phyloP scores from a whole-genome alignment of 2,888 invertebrate genomes.

The Dermolepida albohirtum region DNA sequence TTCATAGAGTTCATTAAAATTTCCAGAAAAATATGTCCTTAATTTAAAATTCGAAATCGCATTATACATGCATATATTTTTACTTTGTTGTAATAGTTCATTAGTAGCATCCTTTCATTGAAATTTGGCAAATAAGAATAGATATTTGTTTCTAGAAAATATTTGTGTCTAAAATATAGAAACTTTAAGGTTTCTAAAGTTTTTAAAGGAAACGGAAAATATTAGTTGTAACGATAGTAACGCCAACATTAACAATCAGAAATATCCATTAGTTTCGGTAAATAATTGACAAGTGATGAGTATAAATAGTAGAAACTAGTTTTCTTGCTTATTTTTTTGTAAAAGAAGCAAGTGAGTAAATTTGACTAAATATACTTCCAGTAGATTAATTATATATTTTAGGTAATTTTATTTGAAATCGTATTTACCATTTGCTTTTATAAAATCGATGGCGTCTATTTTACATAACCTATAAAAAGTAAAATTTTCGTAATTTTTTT shows the following conservation, averaged over 20 bases:
- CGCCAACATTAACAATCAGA: conserved; percentile 15
- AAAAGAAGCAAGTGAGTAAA: neutral
- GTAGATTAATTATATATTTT: neutral
- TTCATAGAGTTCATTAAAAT: no score
- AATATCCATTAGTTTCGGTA: neutral
- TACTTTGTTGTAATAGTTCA: no score
- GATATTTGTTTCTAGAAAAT: no score
- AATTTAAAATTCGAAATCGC: no score
- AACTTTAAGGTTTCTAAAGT: conserved; percentile 2
- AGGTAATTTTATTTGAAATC: conserved; percentile 6
- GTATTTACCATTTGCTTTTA: conserved; percentile 18
- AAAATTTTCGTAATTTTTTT: conserved; percentile 40
- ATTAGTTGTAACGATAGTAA: conserved; percentile 22
- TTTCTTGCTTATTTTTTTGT: neutral
- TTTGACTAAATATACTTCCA: neutral
- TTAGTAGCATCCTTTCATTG: no score
- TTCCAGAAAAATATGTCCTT: no score
- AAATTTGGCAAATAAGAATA: no score
- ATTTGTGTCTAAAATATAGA: neutral
- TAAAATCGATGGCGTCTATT: conserved; percentile 45
- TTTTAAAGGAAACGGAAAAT: conserved; percentile 28
- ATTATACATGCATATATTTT: no score
- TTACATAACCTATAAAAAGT: conserved; percentile 38
- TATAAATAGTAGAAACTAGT: conserved; percentile 1
- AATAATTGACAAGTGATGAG: conserved; percentile 7